A percentile compares a stretch with the other conserved stretches of the same genome.
These are phyloP conservation scores for Serilophus lunatus DNA, from an alignment of 2,113 vertebrate species.

Conservation along the genomic window DNA sequence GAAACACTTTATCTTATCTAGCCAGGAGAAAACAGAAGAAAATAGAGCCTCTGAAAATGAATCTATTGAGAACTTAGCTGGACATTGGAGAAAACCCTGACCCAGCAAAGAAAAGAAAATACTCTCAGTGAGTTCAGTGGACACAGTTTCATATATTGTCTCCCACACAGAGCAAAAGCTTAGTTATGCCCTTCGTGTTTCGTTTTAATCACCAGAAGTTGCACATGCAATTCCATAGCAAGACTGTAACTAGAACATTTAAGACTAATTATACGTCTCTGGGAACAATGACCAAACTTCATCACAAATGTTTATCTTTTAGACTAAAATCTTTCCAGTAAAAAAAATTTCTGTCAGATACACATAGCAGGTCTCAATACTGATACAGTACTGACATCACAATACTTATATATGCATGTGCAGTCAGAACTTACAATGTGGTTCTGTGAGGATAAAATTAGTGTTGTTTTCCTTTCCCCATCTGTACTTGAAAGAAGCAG, in stretches of 20 bases:
- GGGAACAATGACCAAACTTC: slow-evolving; percentile 18
- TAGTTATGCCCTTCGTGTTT: background rate
- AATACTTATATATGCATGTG: background rate
- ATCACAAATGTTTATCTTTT: background rate
- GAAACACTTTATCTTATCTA: slow-evolving; percentile 44
- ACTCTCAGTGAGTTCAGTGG: background rate
- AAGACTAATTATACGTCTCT: slow-evolving; percentile 16
- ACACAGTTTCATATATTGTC: background rate
- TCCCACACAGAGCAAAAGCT: background rate
- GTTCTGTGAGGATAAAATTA: background rate
- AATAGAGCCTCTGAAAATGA: slow-evolving; percentile 23
- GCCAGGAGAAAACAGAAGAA: background rate
- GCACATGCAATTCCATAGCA: background rate
- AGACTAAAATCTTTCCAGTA: background rate
- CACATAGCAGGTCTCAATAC: background rate
- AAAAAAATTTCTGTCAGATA: background rate
- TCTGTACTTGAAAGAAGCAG: background rate
- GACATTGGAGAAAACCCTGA: slow-evolving; percentile 29
- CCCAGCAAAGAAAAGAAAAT: background rate
- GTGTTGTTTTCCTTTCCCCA: background rate
- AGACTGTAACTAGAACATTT: background rate
- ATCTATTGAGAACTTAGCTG: background rate
- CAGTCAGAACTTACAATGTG: background rate
- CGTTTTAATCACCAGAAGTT: background rate
- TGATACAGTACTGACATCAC: background rate